Conservation (phyloP, 2,113 vertebrate species). For the Petroica traversi region DNA sequence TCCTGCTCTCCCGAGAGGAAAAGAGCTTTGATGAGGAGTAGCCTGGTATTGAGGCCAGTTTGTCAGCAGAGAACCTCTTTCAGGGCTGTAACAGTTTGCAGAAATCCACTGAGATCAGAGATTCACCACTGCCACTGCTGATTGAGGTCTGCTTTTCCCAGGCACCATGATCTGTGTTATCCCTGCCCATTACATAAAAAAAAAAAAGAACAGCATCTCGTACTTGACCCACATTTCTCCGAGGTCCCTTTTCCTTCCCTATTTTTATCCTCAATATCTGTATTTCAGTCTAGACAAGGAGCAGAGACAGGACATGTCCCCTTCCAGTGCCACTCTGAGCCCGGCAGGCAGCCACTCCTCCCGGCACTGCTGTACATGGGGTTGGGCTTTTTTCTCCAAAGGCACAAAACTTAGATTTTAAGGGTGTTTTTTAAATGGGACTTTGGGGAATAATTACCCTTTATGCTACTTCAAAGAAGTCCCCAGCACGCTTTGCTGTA, state of each 20-base stretch:
- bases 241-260: not conserved
- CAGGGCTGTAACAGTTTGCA: not conserved
- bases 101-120: not conserved
- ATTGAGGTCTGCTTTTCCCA: not conserved
- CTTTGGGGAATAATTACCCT: conserved; percentile 8
- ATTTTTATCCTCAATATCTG: not conserved
- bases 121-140: rapidly evolving
- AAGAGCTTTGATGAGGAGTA: not conserved
- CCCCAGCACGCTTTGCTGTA: not conserved
- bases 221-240: not conserved
- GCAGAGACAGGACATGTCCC: not conserved
- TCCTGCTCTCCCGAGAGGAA: rapidly evolving
- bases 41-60: not conserved
- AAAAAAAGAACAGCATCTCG: not conserved
- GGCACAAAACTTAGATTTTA: not conserved
- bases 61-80: not conserved
- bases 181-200: not conserved
- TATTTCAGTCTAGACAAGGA: not conserved
- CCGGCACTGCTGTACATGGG: not conserved
- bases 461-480: conserved; percentile 10
- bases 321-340: rapidly evolving
- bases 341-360: not conserved
- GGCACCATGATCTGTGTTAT: not conserved
- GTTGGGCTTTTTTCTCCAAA: not conserved
- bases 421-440: not conserved